These are phyloP conservation scores for Ligdia adustata DNA, from an alignment of 2,888 invertebrate species.

Conservation along the genomic window DNA sequence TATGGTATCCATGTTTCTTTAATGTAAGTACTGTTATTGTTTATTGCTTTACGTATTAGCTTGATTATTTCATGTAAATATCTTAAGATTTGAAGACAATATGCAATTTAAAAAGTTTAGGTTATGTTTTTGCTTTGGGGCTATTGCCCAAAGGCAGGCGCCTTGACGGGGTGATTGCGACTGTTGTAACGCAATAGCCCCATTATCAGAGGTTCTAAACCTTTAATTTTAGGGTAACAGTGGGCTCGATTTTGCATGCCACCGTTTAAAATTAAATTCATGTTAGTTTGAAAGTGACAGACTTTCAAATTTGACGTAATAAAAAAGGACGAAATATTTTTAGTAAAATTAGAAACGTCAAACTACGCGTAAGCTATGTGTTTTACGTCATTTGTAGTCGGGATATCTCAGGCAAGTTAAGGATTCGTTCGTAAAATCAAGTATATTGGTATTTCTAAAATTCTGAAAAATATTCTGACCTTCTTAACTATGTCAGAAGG, in stretches of 20 bases:
- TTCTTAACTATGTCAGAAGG: too few relatives aligned
- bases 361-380: too few relatives aligned
- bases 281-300: too few relatives aligned
- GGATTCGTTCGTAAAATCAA: too few relatives aligned
- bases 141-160: neutral
- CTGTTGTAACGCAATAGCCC: constrained; percentile 6
- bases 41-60: constrained; percentile 1
- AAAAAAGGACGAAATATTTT: too few relatives aligned
- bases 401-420: too few relatives aligned
- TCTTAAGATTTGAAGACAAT: neutral
- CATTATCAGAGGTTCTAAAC: constrained; percentile 7
- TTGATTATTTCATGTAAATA: constrained; percentile 3
- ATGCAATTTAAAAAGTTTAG: constrained; percentile 4
- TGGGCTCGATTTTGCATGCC: neutral
- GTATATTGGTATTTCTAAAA: too few relatives aligned
- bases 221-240: constrained; percentile 3
- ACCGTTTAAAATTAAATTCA: too few relatives aligned
- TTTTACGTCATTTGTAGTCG: too few relatives aligned
- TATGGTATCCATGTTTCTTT: constrained; percentile 2
- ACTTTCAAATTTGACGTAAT: too few relatives aligned
- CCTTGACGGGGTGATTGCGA: constrained; percentile 4
- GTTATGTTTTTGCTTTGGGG: constrained; percentile 5
- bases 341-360: too few relatives aligned
- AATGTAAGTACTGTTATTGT: constrained; percentile 6
- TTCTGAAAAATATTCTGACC: too few relatives aligned